phyloP scores from a whole-genome alignment of 2,797 vertebrate genomes.

The Onychomys arenicola region DNA sequence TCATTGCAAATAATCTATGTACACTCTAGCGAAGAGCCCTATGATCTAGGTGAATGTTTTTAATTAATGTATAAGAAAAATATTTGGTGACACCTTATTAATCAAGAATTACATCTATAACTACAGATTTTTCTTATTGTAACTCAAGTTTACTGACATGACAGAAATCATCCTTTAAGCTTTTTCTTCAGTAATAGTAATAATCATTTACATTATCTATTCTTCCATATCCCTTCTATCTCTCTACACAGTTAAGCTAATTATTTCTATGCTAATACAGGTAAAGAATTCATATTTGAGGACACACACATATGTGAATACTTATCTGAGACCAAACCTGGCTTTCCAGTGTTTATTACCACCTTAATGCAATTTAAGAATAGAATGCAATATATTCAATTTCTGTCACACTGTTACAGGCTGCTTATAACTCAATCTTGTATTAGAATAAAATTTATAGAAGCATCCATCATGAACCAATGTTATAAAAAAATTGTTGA shows the following conservation, averaged over 20 bases:
- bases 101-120: not conserved
- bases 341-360: not conserved
- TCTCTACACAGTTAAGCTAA: not conserved
- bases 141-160: not conserved
- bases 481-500: slow-evolving; percentile 35
- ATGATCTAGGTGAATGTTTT: not conserved
- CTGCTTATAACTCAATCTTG: slow-evolving; percentile 25
- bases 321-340: not conserved
- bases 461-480: not conserved
- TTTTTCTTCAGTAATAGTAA: not conserved
- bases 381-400: not conserved
- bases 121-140: not conserved
- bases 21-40: not conserved
- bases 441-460: slow-evolving; percentile 12
- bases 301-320: not conserved
- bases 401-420: not conserved
- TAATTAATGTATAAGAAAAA: not conserved
- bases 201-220: not conserved
- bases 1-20: not conserved
- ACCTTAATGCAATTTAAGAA: not conserved
- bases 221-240: not conserved
- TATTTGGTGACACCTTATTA: not conserved
- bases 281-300: not conserved
- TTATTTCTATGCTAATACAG: not conserved
- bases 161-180: not conserved